phyloP scores from a whole-genome alignment of 1,140 invertebrate species.

The Ditylenchus dipsaci region DNA sequence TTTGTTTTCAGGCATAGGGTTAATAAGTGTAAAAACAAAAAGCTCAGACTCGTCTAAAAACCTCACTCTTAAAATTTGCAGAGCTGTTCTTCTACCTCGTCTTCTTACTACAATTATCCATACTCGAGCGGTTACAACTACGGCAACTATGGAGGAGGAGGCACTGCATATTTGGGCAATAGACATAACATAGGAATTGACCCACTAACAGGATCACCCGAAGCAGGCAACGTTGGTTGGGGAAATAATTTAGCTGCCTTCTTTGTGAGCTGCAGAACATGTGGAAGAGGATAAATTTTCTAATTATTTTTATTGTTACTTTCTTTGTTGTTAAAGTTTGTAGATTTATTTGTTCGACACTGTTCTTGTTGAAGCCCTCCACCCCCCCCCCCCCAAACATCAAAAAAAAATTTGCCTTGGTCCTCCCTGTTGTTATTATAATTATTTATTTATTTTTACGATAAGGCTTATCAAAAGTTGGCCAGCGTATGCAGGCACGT shows the following conservation, averaged over 20 bases:
- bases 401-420: no score
- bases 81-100: background rate
- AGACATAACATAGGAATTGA: background rate
- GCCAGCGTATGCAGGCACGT: no score
- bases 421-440: no score
- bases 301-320: no score
- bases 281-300: constrained; percentile 1
- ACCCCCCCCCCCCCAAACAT: no score
- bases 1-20: no score
- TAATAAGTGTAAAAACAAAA: background rate
- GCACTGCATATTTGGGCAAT: background rate
- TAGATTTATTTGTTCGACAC: no score
- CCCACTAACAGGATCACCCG: background rate
- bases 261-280: background rate
- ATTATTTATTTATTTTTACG: no score
- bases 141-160: background rate
- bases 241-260: background rate
- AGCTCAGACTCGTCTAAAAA: no score
- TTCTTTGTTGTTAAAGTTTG: no score
- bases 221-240: background rate
- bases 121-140: background rate
- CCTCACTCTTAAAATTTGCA: background rate
- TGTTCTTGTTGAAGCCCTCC: no score
- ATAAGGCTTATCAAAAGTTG: no score
- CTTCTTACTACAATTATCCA: background rate